Percentiles rank a stretch among this genome's conserved stretches.
Conservation (phyloP, 2,113 vertebrate genomes). For the Oreochromis tanganicae region DNA sequence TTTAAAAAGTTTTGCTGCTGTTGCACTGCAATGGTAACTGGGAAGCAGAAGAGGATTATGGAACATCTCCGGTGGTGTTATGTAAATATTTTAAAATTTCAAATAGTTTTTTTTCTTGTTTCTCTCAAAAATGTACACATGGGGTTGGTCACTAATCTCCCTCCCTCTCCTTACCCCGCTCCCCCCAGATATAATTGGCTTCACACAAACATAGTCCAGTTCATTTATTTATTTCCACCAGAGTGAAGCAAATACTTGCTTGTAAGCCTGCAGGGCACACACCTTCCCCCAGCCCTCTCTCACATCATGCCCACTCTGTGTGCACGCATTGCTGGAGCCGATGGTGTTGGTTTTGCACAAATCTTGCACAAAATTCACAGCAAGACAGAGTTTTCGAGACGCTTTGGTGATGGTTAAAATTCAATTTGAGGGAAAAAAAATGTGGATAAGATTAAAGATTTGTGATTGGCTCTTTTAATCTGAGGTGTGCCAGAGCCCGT, state of each 20-base stretch:
- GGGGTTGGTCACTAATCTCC: not conserved
- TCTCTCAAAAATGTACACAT: not conserved
- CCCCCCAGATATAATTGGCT: not conserved
- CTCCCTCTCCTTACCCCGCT: not conserved
- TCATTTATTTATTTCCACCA: conserved; percentile 53
- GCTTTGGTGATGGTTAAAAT: not conserved
- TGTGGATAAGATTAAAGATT: not conserved
- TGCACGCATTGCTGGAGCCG: not conserved
- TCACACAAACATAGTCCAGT: not conserved
- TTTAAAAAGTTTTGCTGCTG: not conserved
- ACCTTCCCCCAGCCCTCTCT: not conserved
- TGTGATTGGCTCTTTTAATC: not conserved
- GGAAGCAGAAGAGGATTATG: not conserved
- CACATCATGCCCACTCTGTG: not conserved
- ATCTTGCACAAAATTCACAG: not conserved
- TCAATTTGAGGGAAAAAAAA: not conserved
- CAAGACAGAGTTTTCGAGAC: not conserved
- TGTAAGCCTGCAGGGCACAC: conserved; percentile 42
- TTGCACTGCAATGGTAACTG: not conserved
- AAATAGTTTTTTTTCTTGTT: not conserved
- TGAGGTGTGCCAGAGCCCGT: not conserved
- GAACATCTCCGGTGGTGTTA: not conserved
- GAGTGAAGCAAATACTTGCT: conserved; percentile 46
- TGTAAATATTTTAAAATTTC: not conserved
- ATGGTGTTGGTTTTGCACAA: not conserved